phyloP scores from a whole-genome alignment of 1,140 invertebrate genomes.

The Drosophila murphyi region DNA sequence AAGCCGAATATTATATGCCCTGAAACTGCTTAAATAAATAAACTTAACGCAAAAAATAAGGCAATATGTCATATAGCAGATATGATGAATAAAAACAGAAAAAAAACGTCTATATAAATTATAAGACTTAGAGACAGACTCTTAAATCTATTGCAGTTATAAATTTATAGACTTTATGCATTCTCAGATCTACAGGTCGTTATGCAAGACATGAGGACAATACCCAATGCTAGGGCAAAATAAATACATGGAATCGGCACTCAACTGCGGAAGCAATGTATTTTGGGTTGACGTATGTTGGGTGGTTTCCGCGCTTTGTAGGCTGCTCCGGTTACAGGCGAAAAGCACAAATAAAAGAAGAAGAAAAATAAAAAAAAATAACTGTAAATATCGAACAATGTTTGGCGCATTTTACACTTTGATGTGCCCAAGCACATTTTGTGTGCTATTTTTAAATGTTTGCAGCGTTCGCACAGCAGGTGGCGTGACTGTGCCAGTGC shows the following conservation, averaged over 20 bases:
- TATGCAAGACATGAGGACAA: neutral
- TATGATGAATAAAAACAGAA: too few relatives aligned
- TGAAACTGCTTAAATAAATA: neutral
- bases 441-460: slow-evolving; percentile 65
- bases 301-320: slow-evolving; percentile 41
- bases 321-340: slow-evolving; percentile 49
- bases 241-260: slow-evolving; percentile 1
- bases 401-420: slow-evolving; percentile 42
- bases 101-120: too few relatives aligned
- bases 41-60: too few relatives aligned
- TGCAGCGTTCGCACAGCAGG: slow-evolving; percentile 57
- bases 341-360: slow-evolving; percentile 7
- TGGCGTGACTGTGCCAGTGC: slow-evolving; percentile 28
- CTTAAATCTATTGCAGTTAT: too few relatives aligned
- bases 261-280: slow-evolving; percentile 57
- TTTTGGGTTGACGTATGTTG: slow-evolving; percentile 28
- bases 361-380: neutral
- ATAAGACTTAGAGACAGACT: too few relatives aligned
- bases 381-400: slow-evolving; percentile 12
- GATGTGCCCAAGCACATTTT: slow-evolving; percentile 36
- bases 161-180: too few relatives aligned
- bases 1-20: neutral
- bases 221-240: neutral
- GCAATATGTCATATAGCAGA: too few relatives aligned
- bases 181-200: too few relatives aligned